Conservation (phyloP, 37 sponge, comb jelly and placozoan genomes). For the Halichondria panicea region DNA sequence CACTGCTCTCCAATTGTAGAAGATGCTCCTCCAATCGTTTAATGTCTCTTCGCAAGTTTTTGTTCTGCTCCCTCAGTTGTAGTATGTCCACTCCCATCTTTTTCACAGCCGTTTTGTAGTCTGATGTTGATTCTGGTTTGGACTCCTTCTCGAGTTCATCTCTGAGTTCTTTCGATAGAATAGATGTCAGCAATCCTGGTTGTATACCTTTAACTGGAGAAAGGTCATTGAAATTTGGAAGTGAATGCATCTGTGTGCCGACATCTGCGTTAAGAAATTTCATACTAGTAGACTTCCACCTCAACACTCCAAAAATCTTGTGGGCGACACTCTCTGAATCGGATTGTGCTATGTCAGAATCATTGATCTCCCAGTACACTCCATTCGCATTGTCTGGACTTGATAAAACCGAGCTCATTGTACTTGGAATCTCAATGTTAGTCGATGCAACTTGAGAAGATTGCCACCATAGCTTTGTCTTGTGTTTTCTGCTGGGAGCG, state of each 20-base stretch:
- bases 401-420: neutral
- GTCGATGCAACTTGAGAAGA: neutral
- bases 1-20: neutral
- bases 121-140: neutral
- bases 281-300: constrained; percentile 29
- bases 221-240: neutral
- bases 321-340: neutral
- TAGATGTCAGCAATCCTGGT: too few relatives aligned
- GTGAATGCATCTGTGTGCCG: neutral
- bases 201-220: neutral
- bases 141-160: neutral
- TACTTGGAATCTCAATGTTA: neutral
- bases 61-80: constrained; percentile 31
- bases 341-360: neutral
- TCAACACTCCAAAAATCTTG: constrained; percentile 21
- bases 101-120: constrained; percentile 3
- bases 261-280: constrained; percentile 1
- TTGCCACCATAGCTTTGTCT: constrained; percentile 18
- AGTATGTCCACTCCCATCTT: constrained; percentile 41
- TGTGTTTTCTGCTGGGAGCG: neutral
- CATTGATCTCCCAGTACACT: constrained; percentile 20
- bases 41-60: constrained; percentile 8
- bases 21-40: constrained; percentile 10
- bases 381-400: constrained; percentile 5
- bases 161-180: too few relatives aligned